Percentiles rank a stretch among this genome's conserved stretches.
phyloP scores from a whole-genome alignment of 2,888 invertebrate species.

The Biston betularia region DNA sequence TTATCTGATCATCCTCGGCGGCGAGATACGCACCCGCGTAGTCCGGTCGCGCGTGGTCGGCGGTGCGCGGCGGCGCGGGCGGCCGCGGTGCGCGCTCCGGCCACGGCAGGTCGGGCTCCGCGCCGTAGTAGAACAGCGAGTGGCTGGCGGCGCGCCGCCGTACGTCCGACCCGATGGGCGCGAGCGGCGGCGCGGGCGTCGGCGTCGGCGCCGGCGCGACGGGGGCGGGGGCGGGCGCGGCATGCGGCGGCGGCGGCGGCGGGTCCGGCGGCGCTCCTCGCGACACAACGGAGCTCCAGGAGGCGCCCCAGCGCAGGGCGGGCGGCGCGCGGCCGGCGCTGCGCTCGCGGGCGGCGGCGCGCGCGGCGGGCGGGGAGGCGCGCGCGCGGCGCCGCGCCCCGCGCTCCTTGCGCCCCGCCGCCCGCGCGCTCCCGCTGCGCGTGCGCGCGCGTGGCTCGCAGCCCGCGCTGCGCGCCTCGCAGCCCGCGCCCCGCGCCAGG shows the following conservation, averaged over 20 bases:
- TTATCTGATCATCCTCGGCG: no score
- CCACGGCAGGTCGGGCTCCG: conserved; percentile 47
- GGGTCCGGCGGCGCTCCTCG: conserved; percentile 44
- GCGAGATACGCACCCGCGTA: conserved; percentile 6
- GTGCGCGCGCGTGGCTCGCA: conserved; percentile 37
- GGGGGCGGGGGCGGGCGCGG: conserved; percentile 41
- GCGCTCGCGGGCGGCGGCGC: conserved; percentile 27
- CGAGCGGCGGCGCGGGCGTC: conserved; percentile 56
- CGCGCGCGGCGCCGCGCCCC: conserved; percentile 46
- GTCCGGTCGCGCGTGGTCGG: conserved; percentile 21
- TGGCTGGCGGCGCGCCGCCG: conserved; percentile 56
- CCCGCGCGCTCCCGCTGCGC: conserved; percentile 43
- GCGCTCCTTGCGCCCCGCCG: conserved; percentile 45
- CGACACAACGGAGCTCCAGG: conserved; percentile 74
- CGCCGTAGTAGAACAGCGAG: conserved; percentile 86
- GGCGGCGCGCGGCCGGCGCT: conserved; percentile 44
- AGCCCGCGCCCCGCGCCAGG: conserved; percentile 27
- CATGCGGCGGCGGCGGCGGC: conserved; percentile 35
- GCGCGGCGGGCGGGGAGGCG: conserved; percentile 40
- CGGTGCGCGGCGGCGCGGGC: conserved; percentile 30
- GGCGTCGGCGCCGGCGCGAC: conserved; percentile 35
- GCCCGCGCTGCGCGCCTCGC: conserved; percentile 40
- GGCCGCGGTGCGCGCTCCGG: conserved; percentile 40
- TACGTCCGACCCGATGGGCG: conserved; percentile 74
- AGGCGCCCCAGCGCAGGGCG: conserved; percentile 67